Evolutionary conservation across 2,888 invertebrate genomes (phyloP).

Genomic region (Serrognathus titanus): DNA sequence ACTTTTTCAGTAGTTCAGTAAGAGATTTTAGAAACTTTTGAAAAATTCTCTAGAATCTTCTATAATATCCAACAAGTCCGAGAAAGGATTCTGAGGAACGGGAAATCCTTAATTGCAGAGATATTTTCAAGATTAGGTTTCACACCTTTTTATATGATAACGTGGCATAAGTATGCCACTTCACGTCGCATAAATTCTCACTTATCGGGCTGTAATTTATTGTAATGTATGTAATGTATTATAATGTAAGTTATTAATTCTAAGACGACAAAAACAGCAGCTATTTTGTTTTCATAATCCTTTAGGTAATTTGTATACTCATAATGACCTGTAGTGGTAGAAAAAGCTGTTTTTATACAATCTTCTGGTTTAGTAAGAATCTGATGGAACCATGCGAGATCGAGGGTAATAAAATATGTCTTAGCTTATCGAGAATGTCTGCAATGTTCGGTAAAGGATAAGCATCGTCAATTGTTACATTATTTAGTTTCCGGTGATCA

Average conservation of each 20-base stretch:
- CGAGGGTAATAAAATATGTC: constrained; percentile 23
- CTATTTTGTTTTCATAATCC: too few species aligned
- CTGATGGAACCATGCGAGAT: constrained; percentile 23
- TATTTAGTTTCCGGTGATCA: constrained; percentile 30
- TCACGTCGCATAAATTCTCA: constrained; percentile 1
- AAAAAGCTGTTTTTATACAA: constrained; percentile 27
- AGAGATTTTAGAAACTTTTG: too few species aligned
- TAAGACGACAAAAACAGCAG: too few species aligned
- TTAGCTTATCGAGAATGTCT: constrained; percentile 33
- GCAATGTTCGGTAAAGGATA: constrained; percentile 30
- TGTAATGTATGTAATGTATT: too few species aligned
- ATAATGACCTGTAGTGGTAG: constrained; percentile 26
- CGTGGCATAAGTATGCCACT: constrained; percentile 3
- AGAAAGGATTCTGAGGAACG: too few species aligned
- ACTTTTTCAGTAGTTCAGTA: too few species aligned
- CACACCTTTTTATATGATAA: too few species aligned
- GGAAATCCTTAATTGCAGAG: too few species aligned
- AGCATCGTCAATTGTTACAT: constrained; percentile 30
- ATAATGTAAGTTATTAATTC: too few species aligned
- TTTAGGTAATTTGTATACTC: constrained; percentile 25
- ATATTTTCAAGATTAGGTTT: too few species aligned
- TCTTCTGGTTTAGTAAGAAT: constrained; percentile 16
- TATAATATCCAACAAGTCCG: too few species aligned
- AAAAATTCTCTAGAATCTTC: too few species aligned
- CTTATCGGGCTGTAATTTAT: constrained; percentile 3